A percentile compares a stretch with the other conserved stretches of the same genome.
Conservation (phyloP, 2,113 vertebrate species). For the Plecturocebus donacophilus region DNA sequence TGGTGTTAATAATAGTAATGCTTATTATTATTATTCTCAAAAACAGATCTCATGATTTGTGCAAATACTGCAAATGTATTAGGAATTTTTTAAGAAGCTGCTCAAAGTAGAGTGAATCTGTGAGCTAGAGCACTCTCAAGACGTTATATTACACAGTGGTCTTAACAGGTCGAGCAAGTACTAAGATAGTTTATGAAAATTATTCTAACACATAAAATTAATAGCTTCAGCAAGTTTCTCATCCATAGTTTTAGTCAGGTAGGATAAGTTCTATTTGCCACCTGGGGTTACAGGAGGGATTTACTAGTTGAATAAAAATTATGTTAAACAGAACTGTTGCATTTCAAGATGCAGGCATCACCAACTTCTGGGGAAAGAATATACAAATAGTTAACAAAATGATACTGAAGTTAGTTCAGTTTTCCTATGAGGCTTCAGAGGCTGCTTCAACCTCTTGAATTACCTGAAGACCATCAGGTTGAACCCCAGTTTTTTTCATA, state of each 20-base stretch:
- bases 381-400: not conserved
- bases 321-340: not conserved
- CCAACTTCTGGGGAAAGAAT: not conserved
- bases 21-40: not conserved
- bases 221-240: not conserved
- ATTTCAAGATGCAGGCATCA: not conserved
- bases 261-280: not conserved
- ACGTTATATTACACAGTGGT: accelerated
- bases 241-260: not conserved
- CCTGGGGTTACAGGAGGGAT: not conserved
- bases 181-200: not conserved
- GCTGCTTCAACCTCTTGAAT: not conserved
- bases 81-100: not conserved
- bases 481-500: not conserved
- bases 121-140: not conserved
- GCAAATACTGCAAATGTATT: not conserved
- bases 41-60: not conserved
- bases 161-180: not conserved
- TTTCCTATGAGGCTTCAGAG: not conserved
- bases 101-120: not conserved
- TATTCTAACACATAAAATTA: not conserved
- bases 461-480: not conserved
- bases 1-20: not conserved
- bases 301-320: not conserved
- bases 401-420: not conserved